Conservation (phyloP, 2,888 invertebrate species). For the Limnephilus marmoratus region DNA sequence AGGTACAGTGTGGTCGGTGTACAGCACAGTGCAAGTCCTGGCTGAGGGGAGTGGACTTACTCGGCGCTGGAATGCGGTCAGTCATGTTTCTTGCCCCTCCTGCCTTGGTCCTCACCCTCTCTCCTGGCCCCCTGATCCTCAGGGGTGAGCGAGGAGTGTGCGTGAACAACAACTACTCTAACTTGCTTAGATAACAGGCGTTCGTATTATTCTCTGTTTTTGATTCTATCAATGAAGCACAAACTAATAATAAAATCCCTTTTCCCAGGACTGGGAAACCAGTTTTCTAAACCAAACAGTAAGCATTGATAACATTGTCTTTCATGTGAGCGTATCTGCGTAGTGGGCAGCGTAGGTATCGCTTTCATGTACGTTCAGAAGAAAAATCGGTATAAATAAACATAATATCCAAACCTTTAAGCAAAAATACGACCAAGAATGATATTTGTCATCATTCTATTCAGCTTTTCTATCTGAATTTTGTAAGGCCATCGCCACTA, state of each 20-base stretch:
- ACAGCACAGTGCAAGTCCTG: background rate
- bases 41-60: background rate
- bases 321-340: background rate
- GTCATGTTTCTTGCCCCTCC: slow-evolving; percentile 71
- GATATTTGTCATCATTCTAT: background rate
- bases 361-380: background rate
- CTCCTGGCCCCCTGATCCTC: background rate
- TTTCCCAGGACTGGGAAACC: background rate
- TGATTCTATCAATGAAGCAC: background rate
- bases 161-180: background rate
- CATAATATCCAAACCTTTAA: background rate
- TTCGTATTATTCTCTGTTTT: background rate
- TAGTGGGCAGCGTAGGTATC: background rate
- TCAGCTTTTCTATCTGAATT: background rate
- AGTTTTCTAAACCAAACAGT: background rate
- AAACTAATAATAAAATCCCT: background rate
- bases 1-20: background rate
- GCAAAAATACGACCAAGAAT: background rate
- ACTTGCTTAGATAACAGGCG: background rate
- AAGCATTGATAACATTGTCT: background rate
- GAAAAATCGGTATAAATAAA: background rate
- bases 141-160: background rate
- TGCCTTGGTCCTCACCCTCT: background rate
- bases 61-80: slow-evolving; percentile 75
- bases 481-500: background rate